Evolutionary conservation across 2,888 invertebrate genomes (phyloP).

Genomic region (Spicauda simplicius): DNA sequence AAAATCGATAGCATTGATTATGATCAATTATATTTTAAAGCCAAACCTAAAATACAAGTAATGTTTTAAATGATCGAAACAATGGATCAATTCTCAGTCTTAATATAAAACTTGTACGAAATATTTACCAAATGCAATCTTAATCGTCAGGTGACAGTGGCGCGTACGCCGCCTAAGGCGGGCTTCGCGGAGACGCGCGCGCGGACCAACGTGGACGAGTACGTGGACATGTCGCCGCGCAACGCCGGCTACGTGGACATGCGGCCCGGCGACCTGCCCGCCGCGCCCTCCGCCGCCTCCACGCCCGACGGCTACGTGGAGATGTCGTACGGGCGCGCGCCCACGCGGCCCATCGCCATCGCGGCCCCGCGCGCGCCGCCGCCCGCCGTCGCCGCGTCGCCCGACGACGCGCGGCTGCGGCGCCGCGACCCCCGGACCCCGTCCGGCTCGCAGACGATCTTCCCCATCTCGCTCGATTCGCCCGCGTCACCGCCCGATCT

Average conservation of each 20-base stretch:
- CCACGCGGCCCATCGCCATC: constrained; percentile 87
- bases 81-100: too few relatives aligned
- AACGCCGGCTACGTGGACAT: constrained; percentile 86
- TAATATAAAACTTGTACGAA: too few relatives aligned
- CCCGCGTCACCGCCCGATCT: constrained; percentile 86
- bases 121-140: too few relatives aligned
- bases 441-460: constrained; percentile 86
- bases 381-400: constrained; percentile 45
- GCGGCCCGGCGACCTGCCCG: constrained; percentile 66
- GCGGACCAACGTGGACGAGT: constrained; percentile 65
- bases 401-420: constrained; percentile 59
- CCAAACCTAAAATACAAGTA: too few relatives aligned
- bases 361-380: constrained; percentile 55
- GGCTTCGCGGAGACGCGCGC: constrained; percentile 54
- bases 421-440: constrained; percentile 68
- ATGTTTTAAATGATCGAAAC: too few relatives aligned
- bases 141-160: too few relatives aligned
- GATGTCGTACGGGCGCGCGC: constrained; percentile 84
- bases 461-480: constrained; percentile 88
- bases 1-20: too few relatives aligned
- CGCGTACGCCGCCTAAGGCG: constrained; percentile 57
- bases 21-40: too few relatives aligned
- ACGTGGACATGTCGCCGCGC: constrained; percentile 79
- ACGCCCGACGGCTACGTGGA: constrained; percentile 86
- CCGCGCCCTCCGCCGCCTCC: constrained; percentile 26